Conservation (phyloP, 2,797 vertebrate genomes). For the Alcedo atthis region DNA sequence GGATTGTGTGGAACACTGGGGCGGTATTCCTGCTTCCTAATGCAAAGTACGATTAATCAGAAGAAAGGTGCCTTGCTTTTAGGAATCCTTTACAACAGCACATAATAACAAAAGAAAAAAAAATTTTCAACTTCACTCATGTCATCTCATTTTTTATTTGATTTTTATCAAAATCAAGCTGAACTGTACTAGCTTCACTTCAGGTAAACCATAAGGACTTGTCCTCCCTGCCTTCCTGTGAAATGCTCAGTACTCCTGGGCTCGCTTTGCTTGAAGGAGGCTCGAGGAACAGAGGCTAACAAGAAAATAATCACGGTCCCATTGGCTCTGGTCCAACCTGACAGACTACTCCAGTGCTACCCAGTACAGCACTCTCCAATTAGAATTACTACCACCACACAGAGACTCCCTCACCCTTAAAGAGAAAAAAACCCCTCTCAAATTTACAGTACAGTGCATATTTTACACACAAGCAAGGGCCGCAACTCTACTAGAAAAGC, state of each 20-base stretch:
- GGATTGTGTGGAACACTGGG: not conserved
- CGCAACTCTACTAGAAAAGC: not conserved
- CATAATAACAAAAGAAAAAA: not conserved
- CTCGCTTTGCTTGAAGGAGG: not conserved
- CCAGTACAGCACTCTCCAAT: not conserved
- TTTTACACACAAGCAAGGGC: not conserved
- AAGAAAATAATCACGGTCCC: not conserved
- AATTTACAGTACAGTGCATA: not conserved
- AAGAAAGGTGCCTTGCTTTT: not conserved
- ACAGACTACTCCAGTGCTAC: not conserved
- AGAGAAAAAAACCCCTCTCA: not conserved
- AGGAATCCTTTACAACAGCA: not conserved
- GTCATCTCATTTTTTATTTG: not conserved
- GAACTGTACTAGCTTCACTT: not conserved
- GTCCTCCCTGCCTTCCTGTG: not conserved
- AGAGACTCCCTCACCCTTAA: not conserved
- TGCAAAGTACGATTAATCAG: not conserved
- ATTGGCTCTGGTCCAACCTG: not conserved
- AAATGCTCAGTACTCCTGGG: not conserved
- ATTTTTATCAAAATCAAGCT: not conserved
- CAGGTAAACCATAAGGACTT: not conserved
- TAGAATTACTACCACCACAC: not conserved
- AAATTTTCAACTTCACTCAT: not conserved
- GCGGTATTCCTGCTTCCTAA: not conserved
- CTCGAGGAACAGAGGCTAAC: not conserved